These are phyloP conservation scores for Folsomia candida DNA, from an alignment of 2,888 invertebrate species.

Conservation along the genomic window DNA sequence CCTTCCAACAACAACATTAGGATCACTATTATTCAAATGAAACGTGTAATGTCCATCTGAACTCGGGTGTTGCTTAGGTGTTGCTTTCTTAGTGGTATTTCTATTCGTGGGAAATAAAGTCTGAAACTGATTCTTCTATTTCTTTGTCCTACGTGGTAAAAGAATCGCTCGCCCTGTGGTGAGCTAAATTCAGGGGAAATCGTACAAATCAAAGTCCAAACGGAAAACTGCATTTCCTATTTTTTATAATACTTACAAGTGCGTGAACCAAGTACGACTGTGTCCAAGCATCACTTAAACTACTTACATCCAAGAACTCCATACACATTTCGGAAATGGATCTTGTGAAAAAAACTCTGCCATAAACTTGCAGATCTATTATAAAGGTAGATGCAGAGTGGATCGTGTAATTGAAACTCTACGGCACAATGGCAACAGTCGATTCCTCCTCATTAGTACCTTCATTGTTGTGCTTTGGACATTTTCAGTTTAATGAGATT, in stretches of 20 bases:
- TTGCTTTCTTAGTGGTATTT: not conserved
- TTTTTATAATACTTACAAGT: too few relatives aligned
- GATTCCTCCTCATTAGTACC: slow-evolving; percentile 14
- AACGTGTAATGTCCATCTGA: not conserved
- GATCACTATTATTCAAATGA: not conserved
- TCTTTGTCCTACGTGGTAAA: not conserved
- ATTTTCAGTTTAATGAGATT: not conserved
- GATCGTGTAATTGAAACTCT: not conserved
- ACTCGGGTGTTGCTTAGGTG: too few relatives aligned
- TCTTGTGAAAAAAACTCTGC: not conserved
- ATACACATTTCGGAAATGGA: not conserved
- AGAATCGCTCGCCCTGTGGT: too few relatives aligned
- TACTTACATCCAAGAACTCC: not conserved
- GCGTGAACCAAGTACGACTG: too few relatives aligned
- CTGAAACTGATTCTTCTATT: not conserved
- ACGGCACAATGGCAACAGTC: not conserved
- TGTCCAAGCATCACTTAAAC: not conserved
- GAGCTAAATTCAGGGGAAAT: not conserved
- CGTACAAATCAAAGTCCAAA: slow-evolving; percentile 5
- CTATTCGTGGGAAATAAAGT: slow-evolving; percentile 14
- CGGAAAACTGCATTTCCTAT: slow-evolving; percentile 13
- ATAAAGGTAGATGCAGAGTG: not conserved
- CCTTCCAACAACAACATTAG: too few relatives aligned
- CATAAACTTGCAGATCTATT: not conserved
- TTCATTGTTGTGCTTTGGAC: slow-evolving; percentile 1